Percentiles rank a stretch among this genome's conserved stretches.
These are phyloP conservation scores for Fragariocoptes setiger DNA, from an alignment of 1,140 invertebrate species.

Conservation along the genomic window DNA sequence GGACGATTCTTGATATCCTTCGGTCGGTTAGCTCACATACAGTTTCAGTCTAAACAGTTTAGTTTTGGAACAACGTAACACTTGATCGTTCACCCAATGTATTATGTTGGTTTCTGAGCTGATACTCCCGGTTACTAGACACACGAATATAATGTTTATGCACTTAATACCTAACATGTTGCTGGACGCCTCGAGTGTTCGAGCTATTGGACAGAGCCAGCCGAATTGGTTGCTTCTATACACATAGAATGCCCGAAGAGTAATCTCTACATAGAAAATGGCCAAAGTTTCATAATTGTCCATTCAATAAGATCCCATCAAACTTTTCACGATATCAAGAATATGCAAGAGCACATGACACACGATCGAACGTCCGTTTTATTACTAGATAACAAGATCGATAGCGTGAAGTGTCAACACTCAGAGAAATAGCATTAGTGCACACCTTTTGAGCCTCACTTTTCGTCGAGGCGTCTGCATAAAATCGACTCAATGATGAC, in stretches of 20 bases:
- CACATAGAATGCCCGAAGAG: too few relatives aligned
- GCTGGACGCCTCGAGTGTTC: constrained; percentile 93
- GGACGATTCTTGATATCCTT: too few relatives aligned
- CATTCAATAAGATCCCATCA: constrained; percentile 74
- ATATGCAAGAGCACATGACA: constrained; percentile 94
- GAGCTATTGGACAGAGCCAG: constrained; percentile 98
- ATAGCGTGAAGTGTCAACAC: constrained; percentile 57
- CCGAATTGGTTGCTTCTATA: constrained; percentile 99
- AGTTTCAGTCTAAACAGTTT: too few relatives aligned
- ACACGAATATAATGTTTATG: too few relatives aligned
- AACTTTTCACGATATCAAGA: constrained; percentile 87
- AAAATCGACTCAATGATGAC: constrained; percentile 90
- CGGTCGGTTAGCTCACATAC: too few relatives aligned
- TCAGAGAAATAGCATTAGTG: constrained; percentile 43
- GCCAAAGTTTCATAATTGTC: constrained; percentile 93
- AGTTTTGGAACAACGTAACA: too few relatives aligned
- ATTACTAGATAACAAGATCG: constrained; percentile 77
- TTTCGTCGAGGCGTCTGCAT: constrained; percentile 93
- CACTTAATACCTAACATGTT: too few relatives aligned
- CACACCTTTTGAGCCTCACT: constrained; percentile 87
- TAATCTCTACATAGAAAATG: constrained; percentile 99
- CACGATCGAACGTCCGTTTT: constrained; percentile 73
- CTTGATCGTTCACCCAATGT: too few relatives aligned
- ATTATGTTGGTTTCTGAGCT: too few relatives aligned
- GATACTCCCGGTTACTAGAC: too few relatives aligned